Conservation (phyloP, 2,113 vertebrate genomes). For the Myiopsitta monachus region DNA sequence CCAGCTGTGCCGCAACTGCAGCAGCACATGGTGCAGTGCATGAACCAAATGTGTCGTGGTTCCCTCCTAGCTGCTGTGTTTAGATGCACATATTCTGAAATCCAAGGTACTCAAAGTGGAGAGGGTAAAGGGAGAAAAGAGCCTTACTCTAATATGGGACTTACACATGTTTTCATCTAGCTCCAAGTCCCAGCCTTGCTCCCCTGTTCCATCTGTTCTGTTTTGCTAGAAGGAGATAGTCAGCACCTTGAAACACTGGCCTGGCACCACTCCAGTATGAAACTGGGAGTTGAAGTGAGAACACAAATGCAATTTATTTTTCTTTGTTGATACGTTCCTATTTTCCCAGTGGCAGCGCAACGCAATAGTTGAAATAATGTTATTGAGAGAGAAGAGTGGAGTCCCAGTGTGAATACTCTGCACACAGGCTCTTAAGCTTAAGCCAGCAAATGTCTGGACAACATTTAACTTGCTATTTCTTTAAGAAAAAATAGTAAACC, state of each 20-base stretch:
- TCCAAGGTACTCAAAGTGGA: neutral
- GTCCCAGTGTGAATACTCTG: conserved; percentile 21
- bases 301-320: conserved; percentile 61
- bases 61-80: neutral
- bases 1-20: neutral
- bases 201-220: neutral
- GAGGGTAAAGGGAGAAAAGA: neutral
- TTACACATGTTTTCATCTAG: neutral
- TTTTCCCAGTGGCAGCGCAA: conserved; percentile 45
- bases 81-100: neutral
- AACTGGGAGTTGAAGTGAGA: conserved; percentile 57
- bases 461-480: neutral
- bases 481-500: neutral
- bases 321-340: conserved; percentile 46
- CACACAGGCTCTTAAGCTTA: neutral
- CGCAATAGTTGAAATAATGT: conserved; percentile 49
- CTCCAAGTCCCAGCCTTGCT: neutral
- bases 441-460: conserved; percentile 6
- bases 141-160: neutral
- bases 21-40: neutral
- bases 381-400: conserved; percentile 36
- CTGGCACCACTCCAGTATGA: conserved; percentile 31
- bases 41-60: neutral
- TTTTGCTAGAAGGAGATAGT: conserved; percentile 32
- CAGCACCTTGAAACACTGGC: conserved; percentile 45